Conservation (phyloP, 2,797 vertebrate genomes). For the Anabacerthia variegaticeps region DNA sequence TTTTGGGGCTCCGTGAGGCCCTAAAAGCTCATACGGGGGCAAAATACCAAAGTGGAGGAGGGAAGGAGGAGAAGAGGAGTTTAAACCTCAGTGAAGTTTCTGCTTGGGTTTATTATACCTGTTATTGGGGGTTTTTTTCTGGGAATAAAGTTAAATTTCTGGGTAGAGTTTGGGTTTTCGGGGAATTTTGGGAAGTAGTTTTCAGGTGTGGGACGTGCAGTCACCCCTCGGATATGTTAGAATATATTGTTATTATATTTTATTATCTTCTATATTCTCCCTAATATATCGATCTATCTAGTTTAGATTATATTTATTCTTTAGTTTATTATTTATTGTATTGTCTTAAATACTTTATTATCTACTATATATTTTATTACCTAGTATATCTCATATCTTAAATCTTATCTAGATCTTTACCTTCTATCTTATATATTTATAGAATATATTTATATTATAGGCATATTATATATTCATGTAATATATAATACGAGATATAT, state of each 20-base stretch:
- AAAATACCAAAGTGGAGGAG: no score
- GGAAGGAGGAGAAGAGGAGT: neutral
- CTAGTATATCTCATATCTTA: no score
- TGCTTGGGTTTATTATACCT: neutral
- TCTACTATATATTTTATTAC: neutral
- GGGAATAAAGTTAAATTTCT: neutral
- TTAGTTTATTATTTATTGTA: neutral
- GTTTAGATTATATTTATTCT: neutral
- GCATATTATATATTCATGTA: neutral
- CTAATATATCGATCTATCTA: neutral
- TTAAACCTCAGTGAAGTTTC: neutral
- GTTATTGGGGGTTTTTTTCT: neutral
- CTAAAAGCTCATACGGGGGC: neutral
- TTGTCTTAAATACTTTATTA: neutral
- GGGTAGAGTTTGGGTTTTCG: neutral
- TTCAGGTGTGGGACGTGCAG: neutral
- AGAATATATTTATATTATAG: neutral
- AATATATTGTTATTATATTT: neutral
- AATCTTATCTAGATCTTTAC: neutral
- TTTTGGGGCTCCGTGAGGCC: neutral
- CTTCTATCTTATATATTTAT: neutral
- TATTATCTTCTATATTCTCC: neutral
- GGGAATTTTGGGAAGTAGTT: neutral
- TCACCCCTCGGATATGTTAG: neutral
- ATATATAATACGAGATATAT: neutral